Conservation (phyloP, 2,113 vertebrate species). For the Galeopterus variegatus region DNA sequence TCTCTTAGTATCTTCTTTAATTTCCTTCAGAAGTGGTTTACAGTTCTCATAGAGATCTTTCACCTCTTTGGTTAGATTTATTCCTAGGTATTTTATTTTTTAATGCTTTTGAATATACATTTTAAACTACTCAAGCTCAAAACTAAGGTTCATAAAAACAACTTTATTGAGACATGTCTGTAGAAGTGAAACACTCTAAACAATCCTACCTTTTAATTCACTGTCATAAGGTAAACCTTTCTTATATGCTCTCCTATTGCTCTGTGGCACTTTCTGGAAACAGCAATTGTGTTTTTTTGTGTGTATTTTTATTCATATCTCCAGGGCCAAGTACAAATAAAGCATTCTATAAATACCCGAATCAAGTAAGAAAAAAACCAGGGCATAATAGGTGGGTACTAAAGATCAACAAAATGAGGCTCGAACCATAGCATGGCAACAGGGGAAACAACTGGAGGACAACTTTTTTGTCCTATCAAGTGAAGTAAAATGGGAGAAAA, state of each 20-base stretch:
- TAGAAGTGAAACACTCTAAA: conserved; percentile 4
- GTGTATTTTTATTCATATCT: background rate
- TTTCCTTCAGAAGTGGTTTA: too few relatives aligned
- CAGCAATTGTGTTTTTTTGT: background rate
- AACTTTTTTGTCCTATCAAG: background rate
- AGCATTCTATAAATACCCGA: conserved; percentile 47
- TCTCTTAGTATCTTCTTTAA: too few relatives aligned
- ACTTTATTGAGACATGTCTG: conserved; percentile 27
- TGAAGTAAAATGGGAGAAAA: conserved; percentile 10
- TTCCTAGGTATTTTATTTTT: too few relatives aligned
- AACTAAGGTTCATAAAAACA: background rate
- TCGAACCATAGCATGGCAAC: background rate
- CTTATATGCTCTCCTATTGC: background rate
- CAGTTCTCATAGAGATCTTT: too few relatives aligned
- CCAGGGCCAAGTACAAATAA: background rate
- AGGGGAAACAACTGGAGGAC: background rate
- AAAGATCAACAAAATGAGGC: background rate
- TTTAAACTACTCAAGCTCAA: conserved; percentile 26
- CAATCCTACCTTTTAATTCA: background rate
- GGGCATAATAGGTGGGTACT: background rate
- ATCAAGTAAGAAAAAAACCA: conserved; percentile 61
- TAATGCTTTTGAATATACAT: background rate
- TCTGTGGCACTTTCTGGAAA: conserved; percentile 40
- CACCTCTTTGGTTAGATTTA: too few relatives aligned
- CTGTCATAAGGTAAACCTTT: background rate